phyloP scores from a whole-genome alignment of 2,113 vertebrate species.

The Corythaeola cristata region DNA sequence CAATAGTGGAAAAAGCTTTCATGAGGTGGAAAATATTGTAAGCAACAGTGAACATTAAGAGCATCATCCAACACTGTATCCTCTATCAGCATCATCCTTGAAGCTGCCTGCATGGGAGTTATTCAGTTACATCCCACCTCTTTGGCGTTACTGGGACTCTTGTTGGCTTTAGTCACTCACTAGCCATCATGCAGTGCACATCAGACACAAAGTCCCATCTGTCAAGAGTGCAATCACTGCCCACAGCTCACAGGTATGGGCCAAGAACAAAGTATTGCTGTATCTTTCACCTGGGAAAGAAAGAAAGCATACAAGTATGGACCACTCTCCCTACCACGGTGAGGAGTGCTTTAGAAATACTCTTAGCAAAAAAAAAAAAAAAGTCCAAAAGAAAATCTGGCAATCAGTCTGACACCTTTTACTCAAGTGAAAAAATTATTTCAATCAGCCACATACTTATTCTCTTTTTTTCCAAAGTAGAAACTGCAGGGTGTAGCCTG shows the following conservation, averaged over 20 bases:
- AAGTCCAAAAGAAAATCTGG: background rate
- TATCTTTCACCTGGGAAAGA: background rate
- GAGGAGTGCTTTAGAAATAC: background rate
- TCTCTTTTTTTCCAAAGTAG: background rate
- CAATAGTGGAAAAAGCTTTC: background rate
- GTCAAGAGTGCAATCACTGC: fast-evolving
- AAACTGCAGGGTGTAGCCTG: background rate
- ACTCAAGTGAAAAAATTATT: background rate
- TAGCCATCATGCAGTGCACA: fast-evolving
- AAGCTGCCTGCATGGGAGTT: background rate
- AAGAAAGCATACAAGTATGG: background rate
- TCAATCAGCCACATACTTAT: background rate
- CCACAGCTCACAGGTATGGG: background rate
- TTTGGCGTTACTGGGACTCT: background rate
- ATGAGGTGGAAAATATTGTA: background rate
- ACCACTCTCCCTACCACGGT: background rate
- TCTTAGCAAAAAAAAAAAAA: background rate
- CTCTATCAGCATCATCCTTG: background rate
- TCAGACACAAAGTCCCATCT: background rate
- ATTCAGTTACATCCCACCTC: background rate
- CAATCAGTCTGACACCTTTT: background rate
- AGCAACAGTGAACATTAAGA: background rate
- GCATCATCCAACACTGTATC: background rate
- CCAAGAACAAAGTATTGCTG: background rate
- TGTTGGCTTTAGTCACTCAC: background rate